These are phyloP conservation scores for Drosophila demipolita DNA, from an alignment of 2,888 invertebrate genomes.

Conservation along the genomic window DNA sequence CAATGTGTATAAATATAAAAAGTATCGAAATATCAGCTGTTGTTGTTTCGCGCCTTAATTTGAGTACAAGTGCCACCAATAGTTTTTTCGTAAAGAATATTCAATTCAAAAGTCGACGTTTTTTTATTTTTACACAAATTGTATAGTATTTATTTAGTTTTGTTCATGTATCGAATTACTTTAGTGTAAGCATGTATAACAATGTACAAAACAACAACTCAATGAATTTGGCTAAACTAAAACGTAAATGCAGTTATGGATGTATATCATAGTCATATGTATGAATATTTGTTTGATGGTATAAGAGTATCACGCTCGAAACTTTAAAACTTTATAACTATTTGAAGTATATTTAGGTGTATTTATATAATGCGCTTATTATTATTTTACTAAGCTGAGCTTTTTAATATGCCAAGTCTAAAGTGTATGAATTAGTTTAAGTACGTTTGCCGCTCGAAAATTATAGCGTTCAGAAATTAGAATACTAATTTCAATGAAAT, in stretches of 20 bases:
- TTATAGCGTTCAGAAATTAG: not conserved
- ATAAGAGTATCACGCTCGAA: constrained; percentile 62
- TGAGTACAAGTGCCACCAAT: not conserved
- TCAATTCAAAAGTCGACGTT: not conserved
- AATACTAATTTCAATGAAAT: constrained; percentile 3
- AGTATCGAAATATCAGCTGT: constrained; percentile 21
- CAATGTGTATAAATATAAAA: not conserved
- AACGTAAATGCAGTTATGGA: constrained; percentile 47
- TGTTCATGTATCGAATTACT: constrained; percentile 49
- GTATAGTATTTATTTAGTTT: constrained; percentile 57
- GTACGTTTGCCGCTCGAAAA: constrained; percentile 4
- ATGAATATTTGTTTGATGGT: constrained; percentile 41
- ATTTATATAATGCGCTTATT: constrained; percentile 37
- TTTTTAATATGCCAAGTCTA: constrained; percentile 49
- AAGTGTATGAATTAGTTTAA: constrained; percentile 29
- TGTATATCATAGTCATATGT: constrained; percentile 56
- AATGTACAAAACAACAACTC: constrained; percentile 79
- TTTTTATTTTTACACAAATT: constrained; percentile 36
- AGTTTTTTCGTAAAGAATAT: not conserved
- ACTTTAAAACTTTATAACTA: constrained; percentile 56
- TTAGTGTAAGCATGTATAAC: constrained; percentile 72
- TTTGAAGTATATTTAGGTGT: constrained; percentile 33
- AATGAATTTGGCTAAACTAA: constrained; percentile 76
- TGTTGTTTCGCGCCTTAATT: constrained; percentile 3
- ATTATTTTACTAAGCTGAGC: constrained; percentile 53